Conservation (phyloP, 2,797 vertebrate genomes). For the Picus viridis region DNA sequence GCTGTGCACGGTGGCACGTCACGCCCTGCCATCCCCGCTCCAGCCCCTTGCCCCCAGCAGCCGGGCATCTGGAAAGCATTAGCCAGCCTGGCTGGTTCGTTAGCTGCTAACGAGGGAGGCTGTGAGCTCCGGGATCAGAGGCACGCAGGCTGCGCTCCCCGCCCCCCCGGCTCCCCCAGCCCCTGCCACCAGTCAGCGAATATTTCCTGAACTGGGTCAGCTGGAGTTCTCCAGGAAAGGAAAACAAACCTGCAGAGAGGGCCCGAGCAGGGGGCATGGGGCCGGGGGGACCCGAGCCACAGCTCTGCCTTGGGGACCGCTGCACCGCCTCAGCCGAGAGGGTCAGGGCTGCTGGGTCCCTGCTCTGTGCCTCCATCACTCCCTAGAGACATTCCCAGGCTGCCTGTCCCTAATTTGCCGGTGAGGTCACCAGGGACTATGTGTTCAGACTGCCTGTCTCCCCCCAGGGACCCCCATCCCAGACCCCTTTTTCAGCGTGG, state of each 20-base stretch:
- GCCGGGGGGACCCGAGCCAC: background rate
- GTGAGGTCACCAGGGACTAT: background rate
- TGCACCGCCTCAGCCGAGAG: accelerated
- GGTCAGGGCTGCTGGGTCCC: background rate
- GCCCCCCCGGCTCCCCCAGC: background rate
- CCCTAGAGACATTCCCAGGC: accelerated
- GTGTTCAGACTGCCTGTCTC: background rate
- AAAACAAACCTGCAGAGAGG: background rate
- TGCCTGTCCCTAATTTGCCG: accelerated
- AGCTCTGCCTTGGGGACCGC: background rate
- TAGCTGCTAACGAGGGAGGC: background rate
- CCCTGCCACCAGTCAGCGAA: background rate
- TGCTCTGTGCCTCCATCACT: background rate
- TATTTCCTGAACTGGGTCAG: background rate
- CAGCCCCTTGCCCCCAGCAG: background rate
- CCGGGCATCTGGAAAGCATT: background rate
- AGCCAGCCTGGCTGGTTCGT: background rate
- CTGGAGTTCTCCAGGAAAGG: background rate
- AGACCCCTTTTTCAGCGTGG: accelerated
- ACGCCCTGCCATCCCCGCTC: background rate
- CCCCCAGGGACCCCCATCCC: background rate
- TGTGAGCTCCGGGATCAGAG: background rate
- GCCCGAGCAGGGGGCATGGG: background rate
- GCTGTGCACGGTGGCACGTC: no score
- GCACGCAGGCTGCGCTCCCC: background rate